Conservation (phyloP, 2,797 vertebrate species). For the Acanthiza pusilla region DNA sequence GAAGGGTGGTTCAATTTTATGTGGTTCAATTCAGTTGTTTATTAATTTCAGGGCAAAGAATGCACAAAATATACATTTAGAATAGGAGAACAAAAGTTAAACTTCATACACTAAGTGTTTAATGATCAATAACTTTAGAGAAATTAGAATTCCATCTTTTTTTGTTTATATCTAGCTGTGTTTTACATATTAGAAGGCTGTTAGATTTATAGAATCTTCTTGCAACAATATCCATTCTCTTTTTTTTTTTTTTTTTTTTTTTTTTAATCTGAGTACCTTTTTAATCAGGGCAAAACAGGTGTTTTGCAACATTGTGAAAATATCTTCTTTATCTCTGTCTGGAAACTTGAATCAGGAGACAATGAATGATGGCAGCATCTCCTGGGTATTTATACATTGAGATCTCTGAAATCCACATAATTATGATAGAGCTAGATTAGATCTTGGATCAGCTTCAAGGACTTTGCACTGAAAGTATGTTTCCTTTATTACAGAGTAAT, state of each 20-base stretch:
- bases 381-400: neutral
- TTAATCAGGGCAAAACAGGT: neutral
- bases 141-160: neutral
- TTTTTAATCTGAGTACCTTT: neutral
- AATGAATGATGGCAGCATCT: neutral
- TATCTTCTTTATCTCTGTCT: neutral
- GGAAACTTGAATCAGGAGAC: neutral
- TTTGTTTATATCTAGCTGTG: neutral
- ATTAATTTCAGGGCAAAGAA: neutral
- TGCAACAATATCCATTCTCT: neutral
- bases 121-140: neutral
- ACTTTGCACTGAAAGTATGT: constrained; percentile 2
- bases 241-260: neutral
- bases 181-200: neutral
- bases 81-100: neutral
- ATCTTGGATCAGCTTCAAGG: constrained; percentile 15
- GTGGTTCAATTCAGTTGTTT: neutral
- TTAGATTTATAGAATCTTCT: neutral
- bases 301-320: neutral
- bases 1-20: neutral
- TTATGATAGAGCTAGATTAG: neutral
- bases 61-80: neutral
- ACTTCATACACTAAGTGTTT: neutral
- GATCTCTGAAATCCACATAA: neutral
- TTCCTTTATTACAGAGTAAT: neutral